Evolutionary conservation across 2,113 vertebrate genomes (phyloP).

Genomic region (Osmerus eperlanus): DNA sequence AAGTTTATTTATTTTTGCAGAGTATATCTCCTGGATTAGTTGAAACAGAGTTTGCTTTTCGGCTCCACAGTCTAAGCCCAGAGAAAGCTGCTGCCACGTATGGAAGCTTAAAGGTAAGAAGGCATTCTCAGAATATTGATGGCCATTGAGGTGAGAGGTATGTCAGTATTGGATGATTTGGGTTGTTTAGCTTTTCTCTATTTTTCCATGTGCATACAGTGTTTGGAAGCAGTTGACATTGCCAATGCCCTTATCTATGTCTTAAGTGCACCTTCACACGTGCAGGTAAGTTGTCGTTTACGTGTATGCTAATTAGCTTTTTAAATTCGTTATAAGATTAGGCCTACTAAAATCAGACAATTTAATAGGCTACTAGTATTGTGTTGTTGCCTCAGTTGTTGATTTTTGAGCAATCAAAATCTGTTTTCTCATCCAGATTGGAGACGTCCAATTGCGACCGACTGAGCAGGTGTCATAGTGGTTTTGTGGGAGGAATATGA

Average conservation of each 20-base stretch:
- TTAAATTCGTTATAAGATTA: background rate
- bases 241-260: constrained; percentile 77
- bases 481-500: background rate
- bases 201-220: constrained; percentile 55
- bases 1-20: constrained; percentile 55
- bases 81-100: constrained; percentile 79
- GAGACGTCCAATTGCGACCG: constrained; percentile 81
- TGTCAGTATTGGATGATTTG: background rate
- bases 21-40: constrained; percentile 82
- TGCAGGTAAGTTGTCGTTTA: constrained; percentile 70
- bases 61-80: constrained; percentile 73
- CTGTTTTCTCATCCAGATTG: constrained; percentile 72
- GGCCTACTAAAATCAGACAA: background rate
- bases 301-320: background rate
- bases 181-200: background rate
- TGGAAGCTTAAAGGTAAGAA: constrained; percentile 75
- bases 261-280: constrained; percentile 76
- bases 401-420: background rate
- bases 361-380: too few species aligned
- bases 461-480: constrained; percentile 79
- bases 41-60: constrained; percentile 80
- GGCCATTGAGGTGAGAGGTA: background rate
- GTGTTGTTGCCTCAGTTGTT: too few species aligned
- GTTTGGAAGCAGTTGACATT: constrained; percentile 80
- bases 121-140: background rate